phyloP scores from a whole-genome alignment of 2,113 vertebrate species.

The Petaurus breviceps region DNA sequence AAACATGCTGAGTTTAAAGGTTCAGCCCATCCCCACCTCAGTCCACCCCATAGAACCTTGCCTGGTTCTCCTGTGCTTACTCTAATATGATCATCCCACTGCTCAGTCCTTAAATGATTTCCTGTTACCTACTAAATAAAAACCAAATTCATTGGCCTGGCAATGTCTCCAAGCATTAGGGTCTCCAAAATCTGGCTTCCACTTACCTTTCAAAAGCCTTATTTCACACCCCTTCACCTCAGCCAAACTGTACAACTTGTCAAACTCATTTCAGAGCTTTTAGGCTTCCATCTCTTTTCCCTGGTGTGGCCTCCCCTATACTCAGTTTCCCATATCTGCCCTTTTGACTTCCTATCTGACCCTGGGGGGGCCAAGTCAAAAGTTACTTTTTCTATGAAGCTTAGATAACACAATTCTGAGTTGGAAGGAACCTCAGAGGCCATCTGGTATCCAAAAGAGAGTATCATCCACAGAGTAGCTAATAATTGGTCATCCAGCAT shows the following conservation, averaged over 20 bases:
- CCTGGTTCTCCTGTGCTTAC: background rate
- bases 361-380: background rate
- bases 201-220: background rate
- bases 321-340: background rate
- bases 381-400: background rate
- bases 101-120: background rate
- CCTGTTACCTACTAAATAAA: background rate
- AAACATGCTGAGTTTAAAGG: background rate
- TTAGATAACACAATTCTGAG: constrained; percentile 23
- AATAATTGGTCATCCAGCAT: background rate
- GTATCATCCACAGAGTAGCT: background rate
- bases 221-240: background rate
- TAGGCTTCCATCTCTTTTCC: background rate
- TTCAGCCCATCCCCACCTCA: background rate
- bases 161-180: background rate
- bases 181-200: background rate
- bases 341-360: background rate
- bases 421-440: constrained; percentile 46
- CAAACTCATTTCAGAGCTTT: background rate
- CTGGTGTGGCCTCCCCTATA: background rate
- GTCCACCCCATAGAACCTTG: background rate
- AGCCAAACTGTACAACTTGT: background rate
- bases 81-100: background rate
- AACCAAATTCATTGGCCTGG: background rate
- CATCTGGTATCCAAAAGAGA: background rate